A percentile compares a stretch with the other conserved stretches of the same genome.
Conservation (phyloP, 2,888 invertebrate species). For the Himalopsyche japonica region DNA sequence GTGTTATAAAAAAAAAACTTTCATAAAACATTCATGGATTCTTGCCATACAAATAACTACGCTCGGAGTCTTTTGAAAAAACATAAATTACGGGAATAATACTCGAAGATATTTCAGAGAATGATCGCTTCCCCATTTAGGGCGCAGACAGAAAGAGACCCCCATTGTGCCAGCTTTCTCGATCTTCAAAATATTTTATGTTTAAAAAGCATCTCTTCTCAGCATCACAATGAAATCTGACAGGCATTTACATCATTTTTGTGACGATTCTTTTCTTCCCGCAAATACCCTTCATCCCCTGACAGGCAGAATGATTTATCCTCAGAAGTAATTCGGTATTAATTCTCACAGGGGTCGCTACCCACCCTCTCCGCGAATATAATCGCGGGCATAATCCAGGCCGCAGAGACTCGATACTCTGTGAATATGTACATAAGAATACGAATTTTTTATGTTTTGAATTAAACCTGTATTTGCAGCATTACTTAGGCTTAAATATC, state of each 20-base stretch:
- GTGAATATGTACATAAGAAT: too few species aligned
- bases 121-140: background rate
- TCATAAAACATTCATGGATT: too few species aligned
- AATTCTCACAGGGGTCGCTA: background rate
- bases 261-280: slow-evolving; percentile 12
- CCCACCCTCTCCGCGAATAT: background rate
- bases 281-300: background rate
- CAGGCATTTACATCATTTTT: slow-evolving; percentile 17
- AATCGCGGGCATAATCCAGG: background rate
- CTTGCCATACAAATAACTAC: background rate
- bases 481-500: too few species aligned
- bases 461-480: too few species aligned
- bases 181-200: slow-evolving; percentile 14
- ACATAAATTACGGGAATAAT: background rate
- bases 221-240: slow-evolving; percentile 12
- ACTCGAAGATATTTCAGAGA: background rate
- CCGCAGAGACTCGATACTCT: background rate
- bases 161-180: slow-evolving; percentile 4
- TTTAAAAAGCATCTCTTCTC: background rate
- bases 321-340: slow-evolving; percentile 22
- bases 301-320: slow-evolving; percentile 13
- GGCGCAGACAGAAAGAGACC: background rate
- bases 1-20: too few species aligned
- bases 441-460: too few species aligned
- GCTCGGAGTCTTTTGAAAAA: background rate